These are phyloP conservation scores for Lacanobia wlatinum DNA, from an alignment of 2,888 invertebrate genomes.

Conservation along the genomic window DNA sequence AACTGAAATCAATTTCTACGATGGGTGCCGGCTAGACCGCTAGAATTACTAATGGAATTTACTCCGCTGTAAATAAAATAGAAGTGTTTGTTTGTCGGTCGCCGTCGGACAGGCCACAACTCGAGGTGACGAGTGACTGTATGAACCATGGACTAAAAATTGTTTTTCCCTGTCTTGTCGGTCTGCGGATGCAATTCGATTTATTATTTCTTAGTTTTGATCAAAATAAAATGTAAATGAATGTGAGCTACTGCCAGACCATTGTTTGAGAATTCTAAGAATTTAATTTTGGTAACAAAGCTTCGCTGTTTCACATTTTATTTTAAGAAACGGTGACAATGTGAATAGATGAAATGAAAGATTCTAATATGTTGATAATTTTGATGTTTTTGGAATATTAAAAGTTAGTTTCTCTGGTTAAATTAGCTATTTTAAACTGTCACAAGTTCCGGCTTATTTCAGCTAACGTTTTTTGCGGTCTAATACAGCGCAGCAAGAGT, in stretches of 20 bases:
- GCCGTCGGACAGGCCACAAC: neutral
- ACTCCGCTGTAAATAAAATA: conserved; percentile 16
- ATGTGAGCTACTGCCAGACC: too few relatives aligned
- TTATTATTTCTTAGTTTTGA: conserved; percentile 5
- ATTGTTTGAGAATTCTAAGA: neutral
- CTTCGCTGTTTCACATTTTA: neutral
- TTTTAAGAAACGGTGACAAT: conserved; percentile 7
- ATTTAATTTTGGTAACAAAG: neutral
- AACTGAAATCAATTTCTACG: conserved; percentile 15
- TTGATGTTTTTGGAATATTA: neutral
- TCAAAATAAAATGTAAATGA: neutral
- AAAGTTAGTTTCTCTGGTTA: neutral
- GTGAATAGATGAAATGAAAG: neutral
- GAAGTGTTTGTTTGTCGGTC: conserved; percentile 18
- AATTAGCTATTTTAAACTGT: neutral
- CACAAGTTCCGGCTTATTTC: neutral
- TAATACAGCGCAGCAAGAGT: neutral
- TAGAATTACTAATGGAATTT: conserved; percentile 19
- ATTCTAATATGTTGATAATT: neutral
- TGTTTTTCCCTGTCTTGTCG: neutral
- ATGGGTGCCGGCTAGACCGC: neutral
- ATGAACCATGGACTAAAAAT: neutral
- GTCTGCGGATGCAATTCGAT: neutral
- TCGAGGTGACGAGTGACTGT: neutral
- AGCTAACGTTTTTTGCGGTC: neutral